Conservation (phyloP, 2,888 invertebrate species). For the Junonia oenone region DNA sequence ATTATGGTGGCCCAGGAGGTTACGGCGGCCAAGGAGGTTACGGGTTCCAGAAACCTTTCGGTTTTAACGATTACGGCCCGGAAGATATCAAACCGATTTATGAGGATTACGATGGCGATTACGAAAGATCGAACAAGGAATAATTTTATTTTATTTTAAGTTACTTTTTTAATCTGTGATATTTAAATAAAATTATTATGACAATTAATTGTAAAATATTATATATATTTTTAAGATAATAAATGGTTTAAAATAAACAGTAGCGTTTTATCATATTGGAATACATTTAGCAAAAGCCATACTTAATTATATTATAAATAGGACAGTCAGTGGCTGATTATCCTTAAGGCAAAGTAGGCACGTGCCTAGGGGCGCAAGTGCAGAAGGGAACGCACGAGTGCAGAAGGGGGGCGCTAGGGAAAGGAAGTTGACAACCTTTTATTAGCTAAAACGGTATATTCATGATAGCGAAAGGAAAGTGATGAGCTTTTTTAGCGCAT, state of each 20-base stretch:
- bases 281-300: too few relatives aligned
- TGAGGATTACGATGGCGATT: constrained; percentile 38
- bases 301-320: too few relatives aligned
- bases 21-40: constrained; percentile 39
- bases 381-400: too few relatives aligned
- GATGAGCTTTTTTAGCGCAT: too few relatives aligned
- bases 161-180: constrained; percentile 21
- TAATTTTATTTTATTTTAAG: not conserved
- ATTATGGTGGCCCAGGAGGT: constrained; percentile 40
- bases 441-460: too few relatives aligned
- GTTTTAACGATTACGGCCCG: constrained; percentile 41
- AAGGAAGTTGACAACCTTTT: too few relatives aligned
- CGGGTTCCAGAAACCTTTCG: constrained; percentile 41
- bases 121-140: constrained; percentile 33
- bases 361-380: too few relatives aligned
- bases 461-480: too few relatives aligned
- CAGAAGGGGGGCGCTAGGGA: too few relatives aligned
- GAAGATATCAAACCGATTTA: constrained; percentile 31
- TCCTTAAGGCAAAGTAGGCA: too few relatives aligned
- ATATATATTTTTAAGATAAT: not conserved
- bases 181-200: constrained; percentile 6
- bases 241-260: not conserved
- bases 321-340: too few relatives aligned
- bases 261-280: not conserved
- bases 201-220: not conserved